A percentile compares a stretch with the other conserved stretches of the same genome.
phyloP scores from a whole-genome alignment of 2,797 vertebrate species.

The Brachyalestes nurse region DNA sequence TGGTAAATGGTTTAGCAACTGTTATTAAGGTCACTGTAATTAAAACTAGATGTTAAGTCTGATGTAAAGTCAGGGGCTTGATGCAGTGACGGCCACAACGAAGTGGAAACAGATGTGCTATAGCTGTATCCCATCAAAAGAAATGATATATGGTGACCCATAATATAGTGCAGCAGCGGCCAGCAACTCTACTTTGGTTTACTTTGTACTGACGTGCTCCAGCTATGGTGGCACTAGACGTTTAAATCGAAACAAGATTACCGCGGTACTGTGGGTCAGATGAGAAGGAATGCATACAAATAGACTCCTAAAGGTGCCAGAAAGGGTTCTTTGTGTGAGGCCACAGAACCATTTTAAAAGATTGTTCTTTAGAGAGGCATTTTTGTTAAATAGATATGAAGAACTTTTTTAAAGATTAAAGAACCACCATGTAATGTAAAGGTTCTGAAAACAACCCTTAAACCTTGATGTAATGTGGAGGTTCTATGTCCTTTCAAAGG shows the following conservation, averaged over 20 bases:
- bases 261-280: slow-evolving; percentile 58
- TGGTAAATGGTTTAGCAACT: slow-evolving; percentile 63
- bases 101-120: slow-evolving; percentile 97
- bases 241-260: slow-evolving; percentile 68
- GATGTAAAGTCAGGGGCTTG: slow-evolving; percentile 85
- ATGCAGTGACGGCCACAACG: slow-evolving; percentile 86
- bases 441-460: not conserved
- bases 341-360: too few relatives aligned
- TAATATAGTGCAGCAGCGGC: slow-evolving; percentile 91
- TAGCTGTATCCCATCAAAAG: slow-evolving; percentile 91
- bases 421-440: too few relatives aligned
- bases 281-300: not conserved
- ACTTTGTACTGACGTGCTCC: slow-evolving; percentile 89
- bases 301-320: not conserved
- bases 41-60: slow-evolving; percentile 74
- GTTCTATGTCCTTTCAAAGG: not conserved
- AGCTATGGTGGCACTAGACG: slow-evolving; percentile 91
- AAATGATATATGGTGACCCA: slow-evolving; percentile 94
- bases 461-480: not conserved
- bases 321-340: not conserved
- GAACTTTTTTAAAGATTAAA: too few relatives aligned
- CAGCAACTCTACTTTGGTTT: slow-evolving; percentile 95
- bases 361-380: not conserved
- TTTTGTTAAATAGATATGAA: too few relatives aligned
- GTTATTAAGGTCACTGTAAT: slow-evolving; percentile 61